These are phyloP conservation scores for Tragelaphus scriptus DNA, from an alignment of 2,113 vertebrate species.

Conservation along the genomic window DNA sequence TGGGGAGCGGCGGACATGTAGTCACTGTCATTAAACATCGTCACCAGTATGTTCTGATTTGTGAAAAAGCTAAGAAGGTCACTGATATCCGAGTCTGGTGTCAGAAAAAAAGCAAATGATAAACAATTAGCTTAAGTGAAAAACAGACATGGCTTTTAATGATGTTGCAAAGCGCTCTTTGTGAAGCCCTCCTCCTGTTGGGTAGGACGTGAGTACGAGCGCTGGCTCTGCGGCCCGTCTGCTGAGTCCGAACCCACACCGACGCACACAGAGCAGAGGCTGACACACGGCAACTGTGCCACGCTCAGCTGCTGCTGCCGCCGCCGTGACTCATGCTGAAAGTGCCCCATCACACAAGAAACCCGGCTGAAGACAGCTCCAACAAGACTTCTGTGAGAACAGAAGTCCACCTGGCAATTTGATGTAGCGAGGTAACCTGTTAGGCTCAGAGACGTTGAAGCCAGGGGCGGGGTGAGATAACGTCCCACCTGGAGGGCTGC, in stretches of 20 bases:
- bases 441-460: not conserved
- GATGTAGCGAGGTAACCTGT: not conserved
- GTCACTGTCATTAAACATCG: conserved; percentile 86
- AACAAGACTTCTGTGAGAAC: not conserved
- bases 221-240: not conserved
- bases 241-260: not conserved
- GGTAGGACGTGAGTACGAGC: not conserved
- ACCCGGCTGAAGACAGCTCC: not conserved
- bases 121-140: not conserved
- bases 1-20: conserved; percentile 91
- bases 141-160: not conserved
- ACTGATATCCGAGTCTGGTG: conserved; percentile 84
- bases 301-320: not conserved
- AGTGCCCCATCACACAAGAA: not conserved
- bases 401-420: not conserved
- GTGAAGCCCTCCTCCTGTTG: not conserved
- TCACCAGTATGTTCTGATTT: conserved; percentile 85
- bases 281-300: not conserved
- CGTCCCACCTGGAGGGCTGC: not conserved
- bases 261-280: not conserved
- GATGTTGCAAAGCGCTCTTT: not conserved
- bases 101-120: conserved; percentile 39
- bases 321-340: not conserved
- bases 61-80: conserved; percentile 87
- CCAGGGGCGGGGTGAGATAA: not conserved